Evolutionary conservation across 2,797 vertebrate species (phyloP), one percentile per base, ranked within the genome.

Genomic region (Gambelia wislizenii): DNA sequence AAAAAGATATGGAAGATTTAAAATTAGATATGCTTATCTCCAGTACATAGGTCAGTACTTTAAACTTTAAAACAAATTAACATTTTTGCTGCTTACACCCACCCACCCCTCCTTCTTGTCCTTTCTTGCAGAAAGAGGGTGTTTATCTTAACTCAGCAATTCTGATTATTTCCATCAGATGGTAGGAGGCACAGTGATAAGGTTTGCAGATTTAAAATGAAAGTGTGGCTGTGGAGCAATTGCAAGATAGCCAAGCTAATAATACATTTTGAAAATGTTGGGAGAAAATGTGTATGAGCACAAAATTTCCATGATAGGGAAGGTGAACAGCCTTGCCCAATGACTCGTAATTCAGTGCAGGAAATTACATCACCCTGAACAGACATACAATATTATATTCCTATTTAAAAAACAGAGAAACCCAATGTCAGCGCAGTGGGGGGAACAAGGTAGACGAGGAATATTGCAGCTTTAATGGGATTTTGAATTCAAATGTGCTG

Each of bases 401-500:
- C 76, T 80, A 94, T 97, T 97, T 97, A 97, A 98, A 98, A 98
- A 97, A 98, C 95, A 92, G 96, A 95, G 95, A 94, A 97, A 97
- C 92, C 96, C 95, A 88, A 86, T 96, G 96, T 96, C 96, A 98
- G 97, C 95, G 47, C 95, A 94, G 95, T 94, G 87, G 91, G 96
- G 95, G 96, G 95, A 96, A 95, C 96, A 96, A 97, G 94, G 95
- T 87, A 94, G 94, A 82, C 83, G 86, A 96, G 90, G 93, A 96
- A 96, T 95, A 97, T 87, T 97, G 95, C 95, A 97, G 98, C 98
- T 97, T 97, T 98, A 98, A 98, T 98, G 97, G 98, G 97, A 97
- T 96, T 97, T 97, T 97, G 97, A 97, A 97, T 98, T 98, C 97
- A 98, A 98, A 98, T 98, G 96, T 96, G 96, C 97, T 98, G 97